Evolutionary conservation across 2,797 vertebrate species (phyloP).

Genomic region (Phoebastria nigripes): DNA sequence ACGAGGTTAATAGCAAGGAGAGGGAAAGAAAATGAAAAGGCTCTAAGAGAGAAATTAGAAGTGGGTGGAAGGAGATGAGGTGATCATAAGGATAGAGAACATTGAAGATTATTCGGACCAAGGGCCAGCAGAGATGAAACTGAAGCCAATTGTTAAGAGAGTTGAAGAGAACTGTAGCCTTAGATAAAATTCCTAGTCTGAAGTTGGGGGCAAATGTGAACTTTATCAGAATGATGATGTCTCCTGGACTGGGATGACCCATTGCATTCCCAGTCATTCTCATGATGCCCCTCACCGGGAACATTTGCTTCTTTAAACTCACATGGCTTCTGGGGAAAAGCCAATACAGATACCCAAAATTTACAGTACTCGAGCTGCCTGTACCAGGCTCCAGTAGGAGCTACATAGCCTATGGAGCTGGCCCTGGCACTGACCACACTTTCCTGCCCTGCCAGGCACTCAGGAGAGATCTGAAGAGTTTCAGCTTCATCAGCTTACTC

Average conservation of each 20-base stretch:
- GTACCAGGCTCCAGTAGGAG: background rate
- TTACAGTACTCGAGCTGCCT: background rate
- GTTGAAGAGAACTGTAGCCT: background rate
- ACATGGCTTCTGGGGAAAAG: background rate
- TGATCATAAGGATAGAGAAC: background rate
- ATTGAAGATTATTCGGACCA: background rate
- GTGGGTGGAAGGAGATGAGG: background rate
- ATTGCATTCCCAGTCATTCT: background rate
- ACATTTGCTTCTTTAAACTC: background rate
- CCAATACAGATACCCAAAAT: background rate
- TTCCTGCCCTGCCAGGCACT: background rate
- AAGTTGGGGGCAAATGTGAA: background rate
- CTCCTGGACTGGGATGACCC: background rate
- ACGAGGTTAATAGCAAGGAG: background rate
- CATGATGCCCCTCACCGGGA: rapidly evolving
- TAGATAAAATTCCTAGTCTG: background rate
- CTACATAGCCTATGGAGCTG: background rate
- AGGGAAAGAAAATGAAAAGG: slow-evolving; percentile 6
- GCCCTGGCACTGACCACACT: background rate
- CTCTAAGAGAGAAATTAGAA: slow-evolving; percentile 1
- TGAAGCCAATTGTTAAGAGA: background rate
- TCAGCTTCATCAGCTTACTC: background rate
- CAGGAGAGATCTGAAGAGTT: background rate
- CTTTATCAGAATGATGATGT: background rate
- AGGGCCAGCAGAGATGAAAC: background rate